Percentiles rank a stretch among this genome's conserved stretches.
These are phyloP conservation scores for Leucophora obtusa DNA, from an alignment of 2,888 invertebrate genomes.

Conservation along the genomic window DNA sequence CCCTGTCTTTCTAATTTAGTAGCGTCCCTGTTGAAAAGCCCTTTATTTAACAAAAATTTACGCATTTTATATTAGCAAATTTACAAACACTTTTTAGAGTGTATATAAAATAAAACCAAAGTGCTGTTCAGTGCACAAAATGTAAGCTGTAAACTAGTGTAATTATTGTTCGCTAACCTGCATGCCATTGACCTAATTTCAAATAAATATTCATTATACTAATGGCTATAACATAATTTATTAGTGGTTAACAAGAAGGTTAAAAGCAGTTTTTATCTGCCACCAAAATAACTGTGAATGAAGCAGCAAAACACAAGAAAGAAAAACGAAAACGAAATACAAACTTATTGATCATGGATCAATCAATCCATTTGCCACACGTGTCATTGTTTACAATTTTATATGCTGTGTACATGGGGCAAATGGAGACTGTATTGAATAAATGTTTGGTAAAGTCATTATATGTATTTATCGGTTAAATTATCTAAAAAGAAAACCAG, in stretches of 20 bases:
- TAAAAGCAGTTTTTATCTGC: not conserved
- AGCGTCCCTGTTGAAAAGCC: no score
- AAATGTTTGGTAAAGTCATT: not conserved
- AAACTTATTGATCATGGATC: not conserved
- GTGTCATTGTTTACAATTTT: constrained; percentile 1
- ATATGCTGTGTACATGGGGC: not conserved
- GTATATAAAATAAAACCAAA: no score
- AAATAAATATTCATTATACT: not conserved
- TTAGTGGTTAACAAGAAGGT: not conserved
- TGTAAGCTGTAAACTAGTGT: not conserved
- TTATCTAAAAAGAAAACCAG: no score
- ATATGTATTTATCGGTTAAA: no score
- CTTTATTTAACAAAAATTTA: no score
- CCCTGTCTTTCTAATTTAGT: no score
- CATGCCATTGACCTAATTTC: not conserved
- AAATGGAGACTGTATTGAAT: not conserved
- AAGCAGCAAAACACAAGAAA: not conserved
- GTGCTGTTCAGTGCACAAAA: no score
- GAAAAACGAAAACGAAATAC: not conserved
- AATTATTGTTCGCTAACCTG: not conserved
- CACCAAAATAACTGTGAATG: not conserved
- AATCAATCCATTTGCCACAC: constrained; percentile 3
- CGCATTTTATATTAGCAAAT: no score
- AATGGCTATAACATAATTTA: not conserved
- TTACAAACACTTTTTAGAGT: no score